Evolutionary conservation across 92 coral and sea anemone species (phyloP).

Genomic region (Palythoa caribaeorum): DNA sequence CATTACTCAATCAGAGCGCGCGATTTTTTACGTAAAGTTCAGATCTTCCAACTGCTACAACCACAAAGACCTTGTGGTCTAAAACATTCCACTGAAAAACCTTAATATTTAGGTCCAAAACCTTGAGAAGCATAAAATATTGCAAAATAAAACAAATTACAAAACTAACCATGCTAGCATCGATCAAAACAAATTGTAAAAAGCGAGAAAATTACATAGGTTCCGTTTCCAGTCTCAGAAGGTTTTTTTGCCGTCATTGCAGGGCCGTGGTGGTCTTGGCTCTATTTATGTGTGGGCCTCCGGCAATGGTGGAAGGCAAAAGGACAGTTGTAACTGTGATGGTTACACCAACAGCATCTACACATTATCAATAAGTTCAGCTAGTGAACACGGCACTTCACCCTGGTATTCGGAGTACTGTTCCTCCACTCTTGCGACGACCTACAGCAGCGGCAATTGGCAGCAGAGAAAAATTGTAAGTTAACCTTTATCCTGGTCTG

Average conservation of each 20-base stretch:
- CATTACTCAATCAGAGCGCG: no score
- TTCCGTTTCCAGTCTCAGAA: not conserved
- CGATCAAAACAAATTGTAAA: no score
- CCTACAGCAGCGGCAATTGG: conserved; percentile 89
- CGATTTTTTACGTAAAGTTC: no score
- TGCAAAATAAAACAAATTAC: no score
- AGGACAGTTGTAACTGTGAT: conserved; percentile 97
- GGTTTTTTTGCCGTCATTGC: not conserved
- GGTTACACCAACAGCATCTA: conserved; percentile 96
- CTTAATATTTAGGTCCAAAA: no score
- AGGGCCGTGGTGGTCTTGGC: conserved; percentile 58
- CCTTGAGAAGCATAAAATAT: no score
- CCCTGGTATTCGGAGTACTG: conserved; percentile 98
- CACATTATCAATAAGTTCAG: conserved; percentile 96
- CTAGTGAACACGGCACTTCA: conserved; percentile 89
- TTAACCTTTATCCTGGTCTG: not conserved
- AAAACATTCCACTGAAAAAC: no score
- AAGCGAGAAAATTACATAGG: not conserved
- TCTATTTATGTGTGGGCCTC: conserved; percentile 97
- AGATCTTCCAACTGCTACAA: no score
- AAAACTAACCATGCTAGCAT: no score
- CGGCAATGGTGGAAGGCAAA: conserved; percentile 91
- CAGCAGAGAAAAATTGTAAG: conserved; percentile 82
- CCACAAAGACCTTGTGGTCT: no score
- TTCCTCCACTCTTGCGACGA: conserved; percentile 94